Evolutionary conservation across 2,113 vertebrate species (phyloP).

Genomic region (Poeciliopsis turrubarensis): DNA sequence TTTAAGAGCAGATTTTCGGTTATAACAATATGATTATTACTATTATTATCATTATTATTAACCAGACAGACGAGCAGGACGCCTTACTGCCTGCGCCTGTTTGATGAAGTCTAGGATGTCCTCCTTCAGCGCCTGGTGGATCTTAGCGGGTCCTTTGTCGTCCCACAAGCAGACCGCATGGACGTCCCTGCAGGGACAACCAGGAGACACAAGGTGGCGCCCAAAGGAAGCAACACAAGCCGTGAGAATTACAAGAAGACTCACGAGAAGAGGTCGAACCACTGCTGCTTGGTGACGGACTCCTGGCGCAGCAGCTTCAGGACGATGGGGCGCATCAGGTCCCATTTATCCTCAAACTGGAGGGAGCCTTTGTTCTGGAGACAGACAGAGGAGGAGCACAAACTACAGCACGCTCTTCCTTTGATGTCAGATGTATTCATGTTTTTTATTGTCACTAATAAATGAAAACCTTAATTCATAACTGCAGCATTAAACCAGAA

Average conservation of each 20-base stretch:
- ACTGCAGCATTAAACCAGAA: too few species aligned
- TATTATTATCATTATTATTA: too few species aligned
- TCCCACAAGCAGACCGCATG: conserved; percentile 99
- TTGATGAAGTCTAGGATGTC: conserved; percentile 99
- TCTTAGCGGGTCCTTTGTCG: conserved; percentile 98
- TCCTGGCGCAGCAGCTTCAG: conserved; percentile 98
- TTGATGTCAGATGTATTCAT: neutral
- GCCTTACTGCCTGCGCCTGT: conserved; percentile 97
- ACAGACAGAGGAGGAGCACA: conserved; percentile 1
- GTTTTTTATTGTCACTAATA: too few species aligned
- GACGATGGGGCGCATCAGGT: conserved; percentile 98
- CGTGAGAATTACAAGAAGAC: conserved; percentile 33
- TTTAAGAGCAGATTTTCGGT: too few species aligned
- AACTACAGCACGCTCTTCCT: neutral
- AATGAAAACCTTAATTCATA: too few species aligned
- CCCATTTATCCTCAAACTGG: conserved; percentile 99
- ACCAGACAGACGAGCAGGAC: neutral
- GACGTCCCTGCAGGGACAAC: conserved; percentile 86
- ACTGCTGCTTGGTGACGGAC: conserved; percentile 97
- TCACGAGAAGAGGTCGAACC: conserved; percentile 99
- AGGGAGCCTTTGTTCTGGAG: conserved; percentile 97
- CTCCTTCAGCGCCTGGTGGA: conserved; percentile 98
- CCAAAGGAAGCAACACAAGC: neutral
- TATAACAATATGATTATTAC: too few species aligned
- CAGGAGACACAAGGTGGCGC: neutral